Evolutionary conservation across 2,888 invertebrate genomes (phyloP).

Genomic region (Xylocampa areola): DNA sequence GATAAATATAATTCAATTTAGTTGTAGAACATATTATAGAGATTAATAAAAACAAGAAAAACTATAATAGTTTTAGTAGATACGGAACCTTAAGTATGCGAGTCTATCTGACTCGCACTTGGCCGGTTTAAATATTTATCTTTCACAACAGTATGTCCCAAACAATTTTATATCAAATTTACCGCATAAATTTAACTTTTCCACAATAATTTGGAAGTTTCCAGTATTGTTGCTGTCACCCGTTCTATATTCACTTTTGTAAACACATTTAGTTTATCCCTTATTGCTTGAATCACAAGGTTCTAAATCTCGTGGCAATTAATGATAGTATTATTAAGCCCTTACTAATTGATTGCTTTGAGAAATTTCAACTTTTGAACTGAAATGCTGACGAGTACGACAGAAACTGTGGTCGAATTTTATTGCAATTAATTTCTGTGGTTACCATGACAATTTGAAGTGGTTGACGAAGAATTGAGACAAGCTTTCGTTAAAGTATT

Average conservation of each 20-base stretch:
- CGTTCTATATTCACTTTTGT: constrained; percentile 66
- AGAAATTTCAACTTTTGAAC: constrained; percentile 50
- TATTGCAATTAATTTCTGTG: constrained; percentile 44
- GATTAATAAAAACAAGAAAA: too few relatives aligned
- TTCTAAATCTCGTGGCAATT: constrained; percentile 54
- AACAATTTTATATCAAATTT: constrained; percentile 75
- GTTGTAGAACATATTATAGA: too few relatives aligned
- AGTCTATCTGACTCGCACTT: too few relatives aligned
- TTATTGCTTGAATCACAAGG: constrained; percentile 56
- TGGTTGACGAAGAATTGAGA: neutral
- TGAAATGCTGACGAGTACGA: constrained; percentile 35
- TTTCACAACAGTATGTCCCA: constrained; percentile 62
- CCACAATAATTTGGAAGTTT: constrained; percentile 76
- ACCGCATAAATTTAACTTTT: constrained; percentile 80
- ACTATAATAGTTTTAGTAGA: too few relatives aligned
- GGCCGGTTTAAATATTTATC: constrained; percentile 34
- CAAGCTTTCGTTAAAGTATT: neutral
- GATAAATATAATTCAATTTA: too few relatives aligned
- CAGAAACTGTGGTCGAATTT: constrained; percentile 22
- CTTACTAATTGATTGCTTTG: constrained; percentile 68
- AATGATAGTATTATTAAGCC: constrained; percentile 60
- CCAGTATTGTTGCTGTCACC: constrained; percentile 76
- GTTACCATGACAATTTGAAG: constrained; percentile 33
- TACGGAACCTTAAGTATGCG: too few relatives aligned
- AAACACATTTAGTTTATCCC: constrained; percentile 65